A percentile compares a stretch with the other conserved stretches of the same genome.
These are phyloP conservation scores for Lymantria monacha DNA, from an alignment of 2,888 invertebrate genomes.

Conservation along the genomic window DNA sequence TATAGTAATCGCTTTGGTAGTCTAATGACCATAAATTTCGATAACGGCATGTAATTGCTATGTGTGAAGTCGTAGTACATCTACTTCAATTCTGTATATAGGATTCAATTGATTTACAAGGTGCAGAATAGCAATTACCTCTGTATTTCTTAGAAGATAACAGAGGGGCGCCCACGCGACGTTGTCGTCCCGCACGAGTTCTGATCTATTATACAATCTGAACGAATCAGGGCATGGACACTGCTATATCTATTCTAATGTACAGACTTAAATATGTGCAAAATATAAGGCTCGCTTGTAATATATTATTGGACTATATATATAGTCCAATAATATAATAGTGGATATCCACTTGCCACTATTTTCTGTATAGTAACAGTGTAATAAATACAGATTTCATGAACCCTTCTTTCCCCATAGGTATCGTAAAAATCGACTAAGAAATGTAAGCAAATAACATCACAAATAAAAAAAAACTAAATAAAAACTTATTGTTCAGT, in stretches of 20 bases:
- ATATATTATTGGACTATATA: too few species aligned
- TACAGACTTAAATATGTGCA: conserved; percentile 18
- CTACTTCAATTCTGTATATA: conserved; percentile 25
- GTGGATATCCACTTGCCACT: too few species aligned
- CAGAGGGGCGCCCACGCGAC: conserved; percentile 74
- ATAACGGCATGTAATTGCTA: conserved; percentile 1
- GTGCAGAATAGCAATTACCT: conserved; percentile 53
- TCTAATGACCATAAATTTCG: background rate
- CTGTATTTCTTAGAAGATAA: conserved; percentile 54
- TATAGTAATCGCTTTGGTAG: background rate
- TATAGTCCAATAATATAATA: too few species aligned
- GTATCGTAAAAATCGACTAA: too few species aligned
- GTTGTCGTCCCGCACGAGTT: conserved; percentile 60
- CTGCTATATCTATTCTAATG: conserved; percentile 18
- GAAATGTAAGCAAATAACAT: too few species aligned
- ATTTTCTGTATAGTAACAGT: too few species aligned
- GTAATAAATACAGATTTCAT: too few species aligned
- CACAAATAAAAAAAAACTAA: too few species aligned
- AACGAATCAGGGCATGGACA: conserved; percentile 68
- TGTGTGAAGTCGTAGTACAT: conserved; percentile 11
- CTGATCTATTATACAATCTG: conserved; percentile 76
- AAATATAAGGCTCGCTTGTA: too few species aligned
- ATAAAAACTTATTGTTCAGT: too few species aligned
- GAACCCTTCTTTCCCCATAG: too few species aligned
- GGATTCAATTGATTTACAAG: conserved; percentile 38